These are phyloP conservation scores for Stigmatopora argus DNA, from an alignment of 2,113 vertebrate genomes.

Conservation along the genomic window DNA sequence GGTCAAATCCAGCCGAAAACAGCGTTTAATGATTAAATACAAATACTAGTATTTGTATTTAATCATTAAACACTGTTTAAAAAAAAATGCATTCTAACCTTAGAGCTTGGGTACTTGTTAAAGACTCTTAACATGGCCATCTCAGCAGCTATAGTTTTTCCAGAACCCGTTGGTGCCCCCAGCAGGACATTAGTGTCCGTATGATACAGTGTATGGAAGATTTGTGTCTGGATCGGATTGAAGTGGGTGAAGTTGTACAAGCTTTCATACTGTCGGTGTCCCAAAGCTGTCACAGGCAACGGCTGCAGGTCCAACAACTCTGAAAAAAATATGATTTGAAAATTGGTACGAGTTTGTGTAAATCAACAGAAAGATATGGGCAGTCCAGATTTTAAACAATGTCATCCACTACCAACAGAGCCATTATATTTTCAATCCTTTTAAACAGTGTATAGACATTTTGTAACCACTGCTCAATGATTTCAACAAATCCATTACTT, in stretches of 20 bases:
- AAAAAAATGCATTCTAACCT: too few relatives aligned
- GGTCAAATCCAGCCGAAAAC: too few relatives aligned
- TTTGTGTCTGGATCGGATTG: conserved; percentile 97
- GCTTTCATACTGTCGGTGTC: conserved; percentile 79
- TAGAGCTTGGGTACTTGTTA: conserved; percentile 85
- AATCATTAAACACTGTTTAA: too few relatives aligned
- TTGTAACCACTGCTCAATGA: too few relatives aligned
- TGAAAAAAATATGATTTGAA: conserved; percentile 45
- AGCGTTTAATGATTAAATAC: too few relatives aligned
- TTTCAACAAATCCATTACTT: too few relatives aligned
- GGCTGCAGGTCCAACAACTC: conserved; percentile 95
- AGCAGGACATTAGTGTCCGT: conserved; percentile 93
- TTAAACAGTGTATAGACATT: too few relatives aligned
- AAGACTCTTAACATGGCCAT: conserved; percentile 96
- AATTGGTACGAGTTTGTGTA: not conserved
- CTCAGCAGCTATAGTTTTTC: conserved; percentile 96
- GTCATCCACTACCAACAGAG: not conserved
- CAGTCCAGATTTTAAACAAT: not conserved
- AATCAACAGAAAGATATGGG: too few relatives aligned
- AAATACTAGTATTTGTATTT: too few relatives aligned
- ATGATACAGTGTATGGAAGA: conserved; percentile 96
- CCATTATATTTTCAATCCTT: not conserved
- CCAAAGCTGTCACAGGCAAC: conserved; percentile 83
- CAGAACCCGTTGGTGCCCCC: conserved; percentile 94
- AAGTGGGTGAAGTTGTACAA: conserved; percentile 95